Evolutionary conservation across 2,797 vertebrate genomes (phyloP).

Genomic region (Acrocephalus scirpaceus): DNA sequence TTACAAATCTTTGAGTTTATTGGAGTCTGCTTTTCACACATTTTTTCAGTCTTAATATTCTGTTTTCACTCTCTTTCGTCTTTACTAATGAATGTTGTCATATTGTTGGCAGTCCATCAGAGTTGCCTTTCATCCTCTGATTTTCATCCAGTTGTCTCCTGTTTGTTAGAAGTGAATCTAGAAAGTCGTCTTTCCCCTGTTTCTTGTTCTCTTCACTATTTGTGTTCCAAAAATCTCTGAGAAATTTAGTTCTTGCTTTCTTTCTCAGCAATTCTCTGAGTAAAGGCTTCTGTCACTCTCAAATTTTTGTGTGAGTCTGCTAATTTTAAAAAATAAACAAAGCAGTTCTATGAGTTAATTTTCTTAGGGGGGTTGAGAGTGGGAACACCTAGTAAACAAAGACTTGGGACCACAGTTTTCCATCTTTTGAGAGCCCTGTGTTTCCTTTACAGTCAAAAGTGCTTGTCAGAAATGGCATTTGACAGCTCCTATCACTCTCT

Average conservation of each 20-base stretch:
- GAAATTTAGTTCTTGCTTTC: background rate
- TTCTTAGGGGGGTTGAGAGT: background rate
- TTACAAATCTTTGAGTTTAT: background rate
- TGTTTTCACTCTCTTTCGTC: background rate
- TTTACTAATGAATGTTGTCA: background rate
- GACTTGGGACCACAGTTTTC: background rate
- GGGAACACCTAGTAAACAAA: background rate
- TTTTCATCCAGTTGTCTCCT: constrained; percentile 1
- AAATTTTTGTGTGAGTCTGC: background rate
- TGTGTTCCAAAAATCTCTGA: background rate
- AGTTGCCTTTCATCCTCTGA: background rate
- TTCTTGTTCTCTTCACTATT: background rate
- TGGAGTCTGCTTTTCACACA: background rate
- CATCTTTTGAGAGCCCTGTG: background rate
- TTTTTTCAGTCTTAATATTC: background rate
- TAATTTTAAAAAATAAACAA: background rate
- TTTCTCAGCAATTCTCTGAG: background rate
- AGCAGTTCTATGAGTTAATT: background rate
- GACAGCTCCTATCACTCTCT: constrained; percentile 39
- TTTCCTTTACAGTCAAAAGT: constrained; percentile 24
- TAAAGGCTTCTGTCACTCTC: background rate
- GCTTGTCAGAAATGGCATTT: constrained; percentile 49
- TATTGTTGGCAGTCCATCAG: background rate
- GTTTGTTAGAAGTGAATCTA: background rate
- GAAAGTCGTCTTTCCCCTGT: background rate